Percentiles rank a stretch among this genome's conserved stretches.
Evolutionary conservation across 2,888 invertebrate species (phyloP).

Genomic region (Hydrotaea diabolus): DNA sequence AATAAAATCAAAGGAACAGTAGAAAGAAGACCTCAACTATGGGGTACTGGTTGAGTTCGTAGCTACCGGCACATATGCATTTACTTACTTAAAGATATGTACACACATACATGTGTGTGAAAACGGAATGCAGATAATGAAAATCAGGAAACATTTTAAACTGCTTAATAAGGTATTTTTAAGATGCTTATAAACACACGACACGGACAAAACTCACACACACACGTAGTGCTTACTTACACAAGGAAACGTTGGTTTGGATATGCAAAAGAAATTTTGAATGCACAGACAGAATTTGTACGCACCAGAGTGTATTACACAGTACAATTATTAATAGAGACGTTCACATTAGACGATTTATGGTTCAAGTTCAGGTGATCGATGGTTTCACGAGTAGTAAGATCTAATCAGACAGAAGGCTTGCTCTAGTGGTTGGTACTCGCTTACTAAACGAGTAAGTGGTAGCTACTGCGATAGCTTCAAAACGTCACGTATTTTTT

Average conservation of each 20-base stretch:
- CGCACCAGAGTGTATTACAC: not conserved
- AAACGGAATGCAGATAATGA: constrained; percentile 75
- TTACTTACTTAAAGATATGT: not conserved
- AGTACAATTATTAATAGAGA: no score
- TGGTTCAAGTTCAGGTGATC: no score
- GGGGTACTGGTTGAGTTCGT: constrained; percentile 27
- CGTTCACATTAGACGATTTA: no score
- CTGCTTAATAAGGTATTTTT: constrained; percentile 78
- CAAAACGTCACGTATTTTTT: no score
- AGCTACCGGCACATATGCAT: constrained; percentile 8
- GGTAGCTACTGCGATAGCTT: no score
- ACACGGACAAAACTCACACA: constrained; percentile 24
- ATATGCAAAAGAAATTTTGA: no score
- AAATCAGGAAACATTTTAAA: constrained; percentile 80
- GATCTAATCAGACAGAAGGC: no score
- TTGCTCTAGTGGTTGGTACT: no score
- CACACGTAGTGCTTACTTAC: not conserved
- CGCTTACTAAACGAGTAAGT: no score
- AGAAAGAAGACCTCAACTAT: not conserved
- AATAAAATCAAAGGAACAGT: constrained; percentile 50
- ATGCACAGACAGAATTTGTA: no score
- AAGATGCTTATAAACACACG: no score
- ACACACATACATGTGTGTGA: not conserved
- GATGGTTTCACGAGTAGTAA: no score
- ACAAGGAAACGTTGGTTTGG: not conserved